Evolutionary conservation across 2,888 invertebrate species (phyloP).

Genomic region (Heteromurus nitidus): DNA sequence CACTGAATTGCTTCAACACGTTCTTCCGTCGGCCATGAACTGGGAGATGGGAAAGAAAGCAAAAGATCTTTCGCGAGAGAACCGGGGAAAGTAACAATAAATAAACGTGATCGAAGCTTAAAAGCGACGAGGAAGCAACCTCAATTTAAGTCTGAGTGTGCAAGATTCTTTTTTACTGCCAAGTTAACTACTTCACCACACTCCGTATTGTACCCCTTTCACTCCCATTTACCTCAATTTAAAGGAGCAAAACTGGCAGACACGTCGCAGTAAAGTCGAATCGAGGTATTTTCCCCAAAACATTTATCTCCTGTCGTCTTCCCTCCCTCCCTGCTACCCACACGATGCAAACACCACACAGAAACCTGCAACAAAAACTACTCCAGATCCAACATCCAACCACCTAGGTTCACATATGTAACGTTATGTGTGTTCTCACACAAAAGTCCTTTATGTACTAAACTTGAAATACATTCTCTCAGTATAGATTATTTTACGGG

Average conservation of each 20-base stretch:
- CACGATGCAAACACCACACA: neutral
- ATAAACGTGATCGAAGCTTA: too few relatives aligned
- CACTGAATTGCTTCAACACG: too few relatives aligned
- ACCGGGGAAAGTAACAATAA: too few relatives aligned
- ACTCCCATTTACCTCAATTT: neutral
- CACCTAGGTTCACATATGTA: neutral
- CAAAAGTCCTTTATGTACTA: neutral
- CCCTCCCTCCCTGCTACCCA: neutral
- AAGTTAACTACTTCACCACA: neutral
- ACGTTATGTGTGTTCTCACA: neutral
- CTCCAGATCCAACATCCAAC: neutral
- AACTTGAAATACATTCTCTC: neutral
- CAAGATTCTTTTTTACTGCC: neutral
- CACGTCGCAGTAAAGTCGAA: neutral
- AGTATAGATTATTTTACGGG: too few relatives aligned
- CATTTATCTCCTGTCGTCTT: conserved; percentile 22
- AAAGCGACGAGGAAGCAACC: neutral
- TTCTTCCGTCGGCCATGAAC: too few relatives aligned
- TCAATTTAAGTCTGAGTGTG: neutral
- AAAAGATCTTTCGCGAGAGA: too few relatives aligned
- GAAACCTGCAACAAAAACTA: neutral
- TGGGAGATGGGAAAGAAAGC: too few relatives aligned
- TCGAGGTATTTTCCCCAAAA: conserved; percentile 2
- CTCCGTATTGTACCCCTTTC: neutral
- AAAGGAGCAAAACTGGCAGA: neutral